Evolutionary conservation across 2,797 vertebrate species (phyloP), one percentile per base, ranked within the genome.

Genomic region (Coccyzus lansbergi): DNA sequence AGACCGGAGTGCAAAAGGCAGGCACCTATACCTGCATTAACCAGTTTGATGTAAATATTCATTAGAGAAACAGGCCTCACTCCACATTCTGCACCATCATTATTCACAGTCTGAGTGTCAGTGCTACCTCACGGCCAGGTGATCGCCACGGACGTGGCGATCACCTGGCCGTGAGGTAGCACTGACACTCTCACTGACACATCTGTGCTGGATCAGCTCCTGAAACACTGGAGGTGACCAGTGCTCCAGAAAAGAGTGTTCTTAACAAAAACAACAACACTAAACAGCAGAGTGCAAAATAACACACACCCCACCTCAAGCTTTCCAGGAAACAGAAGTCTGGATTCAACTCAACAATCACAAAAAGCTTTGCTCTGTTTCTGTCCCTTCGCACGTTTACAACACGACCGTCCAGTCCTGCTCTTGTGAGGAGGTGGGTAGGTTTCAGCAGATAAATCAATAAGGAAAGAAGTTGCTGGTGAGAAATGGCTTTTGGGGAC

Each of bases 361-460:
- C 29, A 81, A 51, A 81, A 51, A 86, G 38, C 5, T 55, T 33
- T 0, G 3, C 38, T n/a, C 59, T 48, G 15, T 15, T 52, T 33
- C 79, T 53, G 71, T 24, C 46, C 76, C 42, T 75, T 58, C 76
- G 52, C 28, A 56, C 10, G 1, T 15, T 42, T 52, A 70, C 71
- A 86, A 69, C 1, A 33, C 15, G 42, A 72, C 92, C 60, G 63
- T 69, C 63, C 44, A 24, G 40, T 36, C 56, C 17, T 28, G 75
- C 65, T 40, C 69, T 42, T 15, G 6, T 1, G 17, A 24, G 36
- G 70, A 69, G 67, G 63, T 14, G 56, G 44, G 12, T 7, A 62
- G 63, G 81, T 40, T 51, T 40, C 71, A 68, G 71, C 53, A 91
- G 36, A 89, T 31, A 59, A 88, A 91, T 59, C 75, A 55, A 69